phyloP scores from a whole-genome alignment of 2,797 vertebrate genomes.

The Leptatherina wallacei region DNA sequence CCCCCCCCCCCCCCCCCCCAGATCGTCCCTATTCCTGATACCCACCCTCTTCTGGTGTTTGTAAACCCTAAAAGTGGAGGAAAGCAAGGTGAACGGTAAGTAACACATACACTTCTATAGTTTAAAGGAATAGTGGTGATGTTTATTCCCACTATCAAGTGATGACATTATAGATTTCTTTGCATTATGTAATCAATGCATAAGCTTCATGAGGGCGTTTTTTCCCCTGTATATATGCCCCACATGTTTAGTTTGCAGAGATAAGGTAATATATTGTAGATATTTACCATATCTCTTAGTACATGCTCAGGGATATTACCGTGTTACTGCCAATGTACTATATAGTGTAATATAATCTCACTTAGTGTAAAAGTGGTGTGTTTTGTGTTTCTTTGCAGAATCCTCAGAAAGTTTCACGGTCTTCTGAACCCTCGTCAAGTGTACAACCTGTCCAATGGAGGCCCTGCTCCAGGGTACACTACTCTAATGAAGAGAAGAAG shows the following conservation, averaged over 20 bases:
- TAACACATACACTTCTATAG: background rate
- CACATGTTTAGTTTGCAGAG: no score
- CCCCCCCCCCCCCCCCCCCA: slow-evolving; percentile 57
- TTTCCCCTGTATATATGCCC: background rate
- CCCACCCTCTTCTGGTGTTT: slow-evolving; percentile 92
- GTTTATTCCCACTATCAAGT: background rate
- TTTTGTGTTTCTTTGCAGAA: slow-evolving; percentile 74
- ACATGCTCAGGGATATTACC: background rate
- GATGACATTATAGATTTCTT: background rate
- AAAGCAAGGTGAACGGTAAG: slow-evolving; percentile 92
- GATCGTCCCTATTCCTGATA: slow-evolving; percentile 85
- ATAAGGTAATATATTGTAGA: background rate
- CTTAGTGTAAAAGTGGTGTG: background rate
- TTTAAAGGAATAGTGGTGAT: background rate
- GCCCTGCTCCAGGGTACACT: slow-evolving; percentile 88
- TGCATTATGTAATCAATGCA: background rate
- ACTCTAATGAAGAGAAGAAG: background rate
- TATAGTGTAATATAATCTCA: background rate
- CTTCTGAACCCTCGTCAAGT: slow-evolving; percentile 94
- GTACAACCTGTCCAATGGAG: slow-evolving; percentile 89
- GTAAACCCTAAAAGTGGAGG: slow-evolving; percentile 96
- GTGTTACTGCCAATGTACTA: no score
- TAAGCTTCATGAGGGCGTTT: background rate
- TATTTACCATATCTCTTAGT: background rate
- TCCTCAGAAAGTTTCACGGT: slow-evolving; percentile 92